phyloP scores from a whole-genome alignment of 2,888 invertebrate species.

The Netelia inedita region DNA sequence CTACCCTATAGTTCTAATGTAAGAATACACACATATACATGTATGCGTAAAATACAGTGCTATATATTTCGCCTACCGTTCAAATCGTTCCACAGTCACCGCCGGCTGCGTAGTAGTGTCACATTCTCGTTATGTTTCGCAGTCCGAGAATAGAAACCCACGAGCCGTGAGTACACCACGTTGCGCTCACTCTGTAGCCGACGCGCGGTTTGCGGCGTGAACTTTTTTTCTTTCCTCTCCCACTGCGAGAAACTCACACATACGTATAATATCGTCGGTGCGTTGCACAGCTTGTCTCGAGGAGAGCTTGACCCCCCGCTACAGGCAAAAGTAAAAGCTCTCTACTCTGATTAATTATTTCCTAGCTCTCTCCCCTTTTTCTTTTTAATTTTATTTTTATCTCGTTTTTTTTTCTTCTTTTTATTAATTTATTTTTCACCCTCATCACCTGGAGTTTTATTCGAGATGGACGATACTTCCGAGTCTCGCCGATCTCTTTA shows the following conservation, averaged over 20 bases:
- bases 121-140: constrained; percentile 72
- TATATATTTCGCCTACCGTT: constrained; percentile 35
- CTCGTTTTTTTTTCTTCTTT: constrained; percentile 8
- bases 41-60: background rate
- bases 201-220: constrained; percentile 72
- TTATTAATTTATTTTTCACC: background rate
- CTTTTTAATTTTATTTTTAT: background rate
- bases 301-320: constrained; percentile 55
- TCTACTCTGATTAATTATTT: constrained; percentile 21
- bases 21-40: background rate
- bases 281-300: constrained; percentile 46
- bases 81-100: constrained; percentile 25
- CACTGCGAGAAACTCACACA: background rate
- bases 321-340: constrained; percentile 30
- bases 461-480: constrained; percentile 32
- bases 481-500: constrained; percentile 37
- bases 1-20: background rate
- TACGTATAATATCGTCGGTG: constrained; percentile 14
- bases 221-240: constrained; percentile 63
- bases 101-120: constrained; percentile 73
- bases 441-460: constrained; percentile 26
- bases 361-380: background rate
- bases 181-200: constrained; percentile 63
- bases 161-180: constrained; percentile 77
- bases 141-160: constrained; percentile 81